Evolutionary conservation across 2,797 vertebrate genomes (phyloP), one percentile per base, ranked within the genome.

Genomic region (Darevskia mixta): DNA sequence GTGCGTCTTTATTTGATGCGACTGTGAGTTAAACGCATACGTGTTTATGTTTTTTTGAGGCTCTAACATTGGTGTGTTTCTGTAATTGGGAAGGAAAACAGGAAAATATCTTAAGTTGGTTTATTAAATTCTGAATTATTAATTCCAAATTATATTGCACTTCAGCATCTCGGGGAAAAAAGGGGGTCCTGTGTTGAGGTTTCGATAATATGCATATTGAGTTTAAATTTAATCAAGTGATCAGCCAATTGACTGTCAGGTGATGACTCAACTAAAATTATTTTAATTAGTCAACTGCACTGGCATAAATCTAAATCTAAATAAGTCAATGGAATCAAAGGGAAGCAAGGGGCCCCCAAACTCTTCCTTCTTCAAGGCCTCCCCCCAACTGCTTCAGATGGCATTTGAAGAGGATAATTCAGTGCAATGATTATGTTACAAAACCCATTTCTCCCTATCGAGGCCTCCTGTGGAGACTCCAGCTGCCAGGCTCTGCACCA

Each of bases 401-500:
- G 35, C 27, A 81, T 82, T 58, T 0, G 0, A 35, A 17, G 79
- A 18, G 67, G 32, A 8, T 2, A 69, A 61, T 61, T 76, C 0
- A 0, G 13, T n/a, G 18, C 69, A 3, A 0, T 71, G 9, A 87
- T 89, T 89, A 73, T 43, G 49, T 85, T 77, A 7, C 69, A 81
- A 76, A 64, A 27, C 9, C 43, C 25, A 3, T n/a, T 1, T 80
- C 18, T 82, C 32, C 79, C 85, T 69, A 73, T 20, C 25, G 81
- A 55, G 58, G 23, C 61, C 87, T 92, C 29, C 82, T 41, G 92
- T 49, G 79, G 90, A 29, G 58, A 29, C 66, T 91, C 69, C 71
- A 72, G 75, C 86, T 90, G 77, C 35, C 88, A 55, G 9, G 43
- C 25, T 87, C 88, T 87, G 87, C 89, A 84, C 73, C 79, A 86